Evolutionary conservation across 2,888 invertebrate species (phyloP).

Genomic region (Chloroclysta siterata): DNA sequence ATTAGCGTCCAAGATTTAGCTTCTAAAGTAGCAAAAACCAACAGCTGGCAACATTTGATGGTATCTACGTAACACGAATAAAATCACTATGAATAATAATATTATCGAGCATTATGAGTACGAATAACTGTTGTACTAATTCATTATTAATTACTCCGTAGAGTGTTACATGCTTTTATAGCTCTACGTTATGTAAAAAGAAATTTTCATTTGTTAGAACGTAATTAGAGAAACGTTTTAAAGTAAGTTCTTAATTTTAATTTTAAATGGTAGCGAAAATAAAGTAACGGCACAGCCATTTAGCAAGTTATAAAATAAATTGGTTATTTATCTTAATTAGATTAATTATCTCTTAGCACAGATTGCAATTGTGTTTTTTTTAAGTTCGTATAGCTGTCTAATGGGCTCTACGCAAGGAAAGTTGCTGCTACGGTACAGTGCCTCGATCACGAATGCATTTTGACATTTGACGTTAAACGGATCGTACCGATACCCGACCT

Average conservation of each 20-base stretch:
- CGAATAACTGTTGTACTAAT: slow-evolving; percentile 46
- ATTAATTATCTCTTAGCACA: too few relatives aligned
- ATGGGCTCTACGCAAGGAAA: too few relatives aligned
- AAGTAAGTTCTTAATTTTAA: slow-evolving; percentile 28
- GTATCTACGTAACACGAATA: slow-evolving; percentile 51
- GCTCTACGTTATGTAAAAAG: slow-evolving; percentile 39
- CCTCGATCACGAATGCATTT: too few relatives aligned
- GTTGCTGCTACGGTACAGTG: too few relatives aligned
- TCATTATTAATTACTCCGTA: slow-evolving; percentile 51
- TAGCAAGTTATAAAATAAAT: slow-evolving; percentile 43
- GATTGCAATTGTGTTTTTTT: too few relatives aligned
- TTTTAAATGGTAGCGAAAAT: slow-evolving; percentile 37
- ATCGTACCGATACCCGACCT: too few relatives aligned
- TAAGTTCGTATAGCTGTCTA: too few relatives aligned
- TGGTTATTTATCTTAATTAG: slow-evolving; percentile 28
- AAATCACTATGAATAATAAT: slow-evolving; percentile 60
- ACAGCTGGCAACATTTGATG: slow-evolving; percentile 25
- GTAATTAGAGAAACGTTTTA: slow-evolving; percentile 42
- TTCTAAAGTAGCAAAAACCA: slow-evolving; percentile 3
- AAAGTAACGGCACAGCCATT: slow-evolving; percentile 39
- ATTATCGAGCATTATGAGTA: slow-evolving; percentile 49
- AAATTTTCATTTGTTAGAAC: slow-evolving; percentile 38
- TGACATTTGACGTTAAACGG: too few relatives aligned
- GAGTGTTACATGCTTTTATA: slow-evolving; percentile 36
- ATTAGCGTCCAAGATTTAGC: neutral